Conservation (phyloP, 2,113 vertebrate species). For the Triplophysa tibetana region DNA sequence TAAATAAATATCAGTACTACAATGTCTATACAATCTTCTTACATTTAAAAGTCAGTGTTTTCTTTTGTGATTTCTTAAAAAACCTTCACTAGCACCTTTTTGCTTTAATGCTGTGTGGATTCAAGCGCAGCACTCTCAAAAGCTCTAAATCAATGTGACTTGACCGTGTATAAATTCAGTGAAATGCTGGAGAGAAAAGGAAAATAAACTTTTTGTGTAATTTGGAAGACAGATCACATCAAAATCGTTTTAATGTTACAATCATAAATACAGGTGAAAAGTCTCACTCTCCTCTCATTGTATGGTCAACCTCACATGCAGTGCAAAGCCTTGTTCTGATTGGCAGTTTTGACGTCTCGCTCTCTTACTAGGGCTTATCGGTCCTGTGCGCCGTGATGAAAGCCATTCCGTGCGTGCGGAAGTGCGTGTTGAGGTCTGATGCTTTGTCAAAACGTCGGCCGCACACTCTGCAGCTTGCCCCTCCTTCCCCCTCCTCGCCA, state of each 20-base stretch:
- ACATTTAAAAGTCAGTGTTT: slow-evolving; percentile 70
- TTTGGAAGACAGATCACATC: slow-evolving; percentile 23
- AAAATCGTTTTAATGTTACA: background rate
- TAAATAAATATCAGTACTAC: slow-evolving; percentile 73
- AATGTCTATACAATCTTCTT: slow-evolving; percentile 58
- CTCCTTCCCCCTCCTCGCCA: slow-evolving; percentile 69
- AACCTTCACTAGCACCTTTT: slow-evolving; percentile 61
- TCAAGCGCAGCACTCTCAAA: background rate
- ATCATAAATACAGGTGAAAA: background rate
- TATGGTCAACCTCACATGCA: slow-evolving; percentile 36
- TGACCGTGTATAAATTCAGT: slow-evolving; percentile 11
- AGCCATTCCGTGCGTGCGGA: slow-evolving; percentile 96
- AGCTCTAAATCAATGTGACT: background rate
- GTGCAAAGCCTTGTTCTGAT: slow-evolving; percentile 73
- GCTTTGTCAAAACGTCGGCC: slow-evolving; percentile 85
- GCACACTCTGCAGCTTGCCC: slow-evolving; percentile 84
- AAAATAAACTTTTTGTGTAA: background rate
- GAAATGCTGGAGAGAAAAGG: background rate
- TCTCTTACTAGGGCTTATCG: slow-evolving; percentile 65
- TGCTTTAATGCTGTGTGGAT: slow-evolving; percentile 38
- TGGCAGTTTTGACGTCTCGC: slow-evolving; percentile 77
- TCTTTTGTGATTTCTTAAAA: slow-evolving; percentile 52
- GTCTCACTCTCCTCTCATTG: slow-evolving; percentile 4
- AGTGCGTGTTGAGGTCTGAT: slow-evolving; percentile 90
- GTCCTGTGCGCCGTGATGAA: slow-evolving; percentile 89